A percentile compares a stretch with the other conserved stretches of the same genome.
phyloP scores from a whole-genome alignment of 2,888 invertebrate species.

The Steinernema scapterisci region DNA sequence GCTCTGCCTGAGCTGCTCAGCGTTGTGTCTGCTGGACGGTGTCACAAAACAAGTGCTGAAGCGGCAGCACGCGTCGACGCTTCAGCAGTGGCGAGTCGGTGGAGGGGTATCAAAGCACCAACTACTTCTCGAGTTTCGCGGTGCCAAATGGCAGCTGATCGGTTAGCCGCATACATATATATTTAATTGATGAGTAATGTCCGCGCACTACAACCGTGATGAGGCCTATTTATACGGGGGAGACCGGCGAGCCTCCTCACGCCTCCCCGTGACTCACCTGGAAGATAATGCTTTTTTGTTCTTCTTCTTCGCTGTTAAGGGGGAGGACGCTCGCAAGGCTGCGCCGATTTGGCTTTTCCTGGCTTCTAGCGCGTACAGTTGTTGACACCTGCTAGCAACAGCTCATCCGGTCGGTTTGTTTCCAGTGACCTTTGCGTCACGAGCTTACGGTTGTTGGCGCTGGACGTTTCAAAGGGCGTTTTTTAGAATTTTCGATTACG shows the following conservation, averaged over 20 bases:
- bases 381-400: not conserved
- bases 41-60: constrained; percentile 73
- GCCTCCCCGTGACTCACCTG: constrained; percentile 14
- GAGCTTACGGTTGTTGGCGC: not conserved
- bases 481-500: too few relatives aligned
- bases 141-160: constrained; percentile 72
- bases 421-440: not conserved
- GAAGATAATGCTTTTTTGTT: constrained; percentile 20
- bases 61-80: constrained; percentile 72
- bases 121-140: constrained; percentile 74
- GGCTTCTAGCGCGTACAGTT: not conserved
- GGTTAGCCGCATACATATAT: constrained; percentile 52
- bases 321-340: constrained; percentile 18
- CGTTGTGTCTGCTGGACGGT: constrained; percentile 74
- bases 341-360: constrained; percentile 10
- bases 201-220: constrained; percentile 23
- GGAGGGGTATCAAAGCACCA: constrained; percentile 74
- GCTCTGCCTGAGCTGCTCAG: constrained; percentile 73
- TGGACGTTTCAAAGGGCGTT: too few relatives aligned
- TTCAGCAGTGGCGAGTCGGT: constrained; percentile 75
- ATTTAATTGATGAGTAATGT: constrained; percentile 21
- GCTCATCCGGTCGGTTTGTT: not conserved
- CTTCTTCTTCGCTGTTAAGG: not conserved
- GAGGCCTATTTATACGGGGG: not conserved
- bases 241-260: not conserved